These are phyloP conservation scores for Bungarus multicinctus DNA, from an alignment of 2,113 vertebrate genomes.

Conservation along the genomic window DNA sequence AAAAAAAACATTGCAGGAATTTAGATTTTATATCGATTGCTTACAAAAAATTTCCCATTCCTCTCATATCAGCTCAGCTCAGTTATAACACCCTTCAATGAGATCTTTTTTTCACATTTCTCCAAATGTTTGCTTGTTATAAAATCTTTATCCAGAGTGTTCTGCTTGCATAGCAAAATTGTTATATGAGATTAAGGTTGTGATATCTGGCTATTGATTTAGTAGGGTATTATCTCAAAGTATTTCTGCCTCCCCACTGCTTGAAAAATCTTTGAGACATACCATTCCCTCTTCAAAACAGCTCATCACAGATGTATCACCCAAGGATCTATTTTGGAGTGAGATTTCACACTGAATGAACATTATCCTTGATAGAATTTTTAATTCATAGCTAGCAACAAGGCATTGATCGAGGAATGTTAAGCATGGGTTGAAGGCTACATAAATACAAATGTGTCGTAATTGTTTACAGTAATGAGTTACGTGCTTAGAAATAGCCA, in stretches of 20 bases:
- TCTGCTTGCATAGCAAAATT: not conserved
- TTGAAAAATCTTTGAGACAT: not conserved
- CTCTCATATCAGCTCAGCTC: not conserved
- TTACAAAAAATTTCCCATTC: not conserved
- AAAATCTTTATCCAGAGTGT: not conserved
- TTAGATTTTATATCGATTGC: not conserved
- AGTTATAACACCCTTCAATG: not conserved
- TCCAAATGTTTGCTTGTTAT: not conserved
- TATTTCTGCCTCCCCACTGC: not conserved
- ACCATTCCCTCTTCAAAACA: not conserved
- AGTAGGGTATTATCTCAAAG: slow-evolving; percentile 20
- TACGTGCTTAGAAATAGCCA: slow-evolving; percentile 31
- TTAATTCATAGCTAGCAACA: slow-evolving; percentile 30
- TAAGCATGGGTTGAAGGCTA: slow-evolving; percentile 28
- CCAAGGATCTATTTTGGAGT: slow-evolving; percentile 38
- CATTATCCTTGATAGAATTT: slow-evolving; percentile 15
- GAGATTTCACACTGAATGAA: not conserved
- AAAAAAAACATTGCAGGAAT: not conserved
- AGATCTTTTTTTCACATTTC: not conserved
- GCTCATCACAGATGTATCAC: slow-evolving; percentile 15
- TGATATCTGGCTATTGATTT: slow-evolving; percentile 12
- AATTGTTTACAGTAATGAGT: slow-evolving; percentile 43
- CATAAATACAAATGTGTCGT: slow-evolving; percentile 17
- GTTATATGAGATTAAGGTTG: not conserved
- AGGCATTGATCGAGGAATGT: slow-evolving; percentile 1